phyloP scores from a whole-genome alignment of 2,888 invertebrate genomes.

The Candidula unifasciata region DNA sequence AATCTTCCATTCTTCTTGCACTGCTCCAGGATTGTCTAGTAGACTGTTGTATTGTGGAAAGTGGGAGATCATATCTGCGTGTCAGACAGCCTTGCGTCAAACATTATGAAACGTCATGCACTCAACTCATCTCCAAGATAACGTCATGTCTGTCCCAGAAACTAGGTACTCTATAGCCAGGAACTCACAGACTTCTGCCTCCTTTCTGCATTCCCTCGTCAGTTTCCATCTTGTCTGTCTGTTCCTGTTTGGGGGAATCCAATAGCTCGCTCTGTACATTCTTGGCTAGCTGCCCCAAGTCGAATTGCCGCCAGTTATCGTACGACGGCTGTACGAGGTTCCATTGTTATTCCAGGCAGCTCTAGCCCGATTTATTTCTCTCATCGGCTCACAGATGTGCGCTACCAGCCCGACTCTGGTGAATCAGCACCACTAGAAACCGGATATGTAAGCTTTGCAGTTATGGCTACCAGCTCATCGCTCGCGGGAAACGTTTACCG shows the following conservation, averaged over 20 bases:
- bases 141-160: not conserved
- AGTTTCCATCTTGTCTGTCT: not conserved
- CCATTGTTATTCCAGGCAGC: not conserved
- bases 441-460: not conserved
- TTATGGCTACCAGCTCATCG: not conserved
- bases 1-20: no score
- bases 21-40: no score
- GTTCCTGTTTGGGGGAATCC: not conserved
- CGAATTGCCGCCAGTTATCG: not conserved
- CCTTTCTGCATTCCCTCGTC: no score
- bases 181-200: no score
- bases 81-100: not conserved
- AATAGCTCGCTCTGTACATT: not conserved
- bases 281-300: not conserved
- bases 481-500: not conserved
- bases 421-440: conserved; percentile 4
- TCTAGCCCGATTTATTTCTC: not conserved
- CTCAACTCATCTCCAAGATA: not conserved
- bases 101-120: not conserved
- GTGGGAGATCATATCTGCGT: not conserved
- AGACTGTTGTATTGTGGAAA: no score
- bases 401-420: not conserved
- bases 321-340: not conserved
- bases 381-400: not conserved
- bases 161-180: not conserved